Evolutionary conservation across 1,140 invertebrate genomes (phyloP), one percentile per base, ranked within the genome.

Genomic region (Drosophila murphyi): DNA sequence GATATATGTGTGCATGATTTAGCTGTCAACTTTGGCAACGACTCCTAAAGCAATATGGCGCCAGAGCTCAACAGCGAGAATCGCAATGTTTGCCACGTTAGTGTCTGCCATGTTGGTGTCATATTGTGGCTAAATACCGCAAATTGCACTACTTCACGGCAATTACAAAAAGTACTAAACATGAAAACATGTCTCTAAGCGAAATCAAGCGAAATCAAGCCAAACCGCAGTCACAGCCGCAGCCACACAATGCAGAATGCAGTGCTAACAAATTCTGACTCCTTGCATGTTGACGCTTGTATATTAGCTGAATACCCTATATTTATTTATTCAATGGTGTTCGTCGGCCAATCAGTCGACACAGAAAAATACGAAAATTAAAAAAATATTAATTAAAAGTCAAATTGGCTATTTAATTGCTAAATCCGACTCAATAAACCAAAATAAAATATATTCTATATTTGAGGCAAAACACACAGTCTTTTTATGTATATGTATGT

Each of bases 81-180:
- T 32, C 54, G 63, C 29, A 12, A 28, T 64, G 54, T 4, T 43
- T 32, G 52, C 47, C 41, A 48, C 35, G 55, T 50, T 55, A 37
- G 37, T 37, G 50, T 56, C 29, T 68, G 35, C 43, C 55, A 35
- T 67, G 70, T 67, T 47, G 77, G 70, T 80, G 83, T 88, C 73
- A 88, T 83, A 88, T 88, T 76, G 73, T 50, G 80, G 67, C 83
- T 88, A 88, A 88, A 88, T 78, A 88, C 83, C 83, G 34, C 83
- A 88, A 88, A 88, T 88, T 83, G 83, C 80, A 73, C 80, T 83
- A 77, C 79, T 67, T 88, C 74, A 77, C 77, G 63, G 80, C 83
- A 88, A 88, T 88, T 88, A 88, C 85, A 83, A 86, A 83, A 81
- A 87, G 78, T 76, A 81, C 78, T 87, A 87, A 87, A 86, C 76